Evolutionary conservation across 2,888 invertebrate species (phyloP).

Genomic region (Nebria salina): DNA sequence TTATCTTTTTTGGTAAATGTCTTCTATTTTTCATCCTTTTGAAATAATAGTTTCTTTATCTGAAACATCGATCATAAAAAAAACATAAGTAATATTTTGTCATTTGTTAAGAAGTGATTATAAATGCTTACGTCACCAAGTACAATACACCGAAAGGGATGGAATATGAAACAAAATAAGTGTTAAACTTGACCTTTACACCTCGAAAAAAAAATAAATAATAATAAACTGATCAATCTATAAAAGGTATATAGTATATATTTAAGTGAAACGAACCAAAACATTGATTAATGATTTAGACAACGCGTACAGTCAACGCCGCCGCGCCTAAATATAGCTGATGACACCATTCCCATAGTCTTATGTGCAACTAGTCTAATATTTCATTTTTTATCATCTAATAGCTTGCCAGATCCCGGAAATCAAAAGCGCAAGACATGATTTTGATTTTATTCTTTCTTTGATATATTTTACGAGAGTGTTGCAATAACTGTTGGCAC

Average conservation of each 20-base stretch:
- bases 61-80: too few species aligned
- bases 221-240: slow-evolving; percentile 2
- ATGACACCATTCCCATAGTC: slow-evolving; percentile 10
- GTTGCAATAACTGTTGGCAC: not conserved
- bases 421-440: not conserved
- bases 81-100: too few species aligned
- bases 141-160: too few species aligned
- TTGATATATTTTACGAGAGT: slow-evolving; percentile 5
- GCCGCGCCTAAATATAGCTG: slow-evolving; percentile 10
- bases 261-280: not conserved
- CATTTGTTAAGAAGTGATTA: too few species aligned
- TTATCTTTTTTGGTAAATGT: too few species aligned
- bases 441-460: slow-evolving; percentile 1
- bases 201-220: too few species aligned
- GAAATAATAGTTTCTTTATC: too few species aligned
- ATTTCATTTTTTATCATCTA: not conserved
- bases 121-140: too few species aligned
- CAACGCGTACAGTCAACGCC: not conserved
- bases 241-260: not conserved
- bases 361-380: not conserved
- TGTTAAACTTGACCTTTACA: too few species aligned
- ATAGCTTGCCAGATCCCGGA: slow-evolving; percentile 4
- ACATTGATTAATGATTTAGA: slow-evolving; percentile 16
- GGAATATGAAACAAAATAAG: too few species aligned
- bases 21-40: too few species aligned